Base-by-base conservation (phyloP, 2,113 vertebrate species). In the Pipa parva region DNA sequence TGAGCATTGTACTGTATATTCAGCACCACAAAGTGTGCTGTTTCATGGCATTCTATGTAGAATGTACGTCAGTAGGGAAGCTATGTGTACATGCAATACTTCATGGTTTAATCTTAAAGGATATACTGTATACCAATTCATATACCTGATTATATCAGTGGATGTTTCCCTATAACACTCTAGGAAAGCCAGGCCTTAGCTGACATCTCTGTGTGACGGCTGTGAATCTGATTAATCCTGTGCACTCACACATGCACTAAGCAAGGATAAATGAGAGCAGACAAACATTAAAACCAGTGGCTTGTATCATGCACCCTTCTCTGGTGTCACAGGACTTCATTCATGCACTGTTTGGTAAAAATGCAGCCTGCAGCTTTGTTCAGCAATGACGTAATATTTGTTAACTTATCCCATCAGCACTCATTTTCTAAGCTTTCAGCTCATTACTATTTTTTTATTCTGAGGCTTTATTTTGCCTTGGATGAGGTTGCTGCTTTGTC, bases 371-470 rank as follows among this genome's bases (percentile, higher is more conserved):
- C 15, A 8, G 64, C 26, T 37, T 37, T 22, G 39, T 42, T 42
- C 66, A 54, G 66, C 26, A 27, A 54, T 33, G 36, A 42, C 18
- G 45, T 28, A 36, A 68, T 68, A 50, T 67, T 67, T 68, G 48
- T 61, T 33, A 46, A 57, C 39, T 59, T 68, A 26, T 15, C 9
- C 45, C 50, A 50, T 54, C 66, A 31, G 18, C 26, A 13, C 36
- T 59, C 26, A 22, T 46, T 28, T 33, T 56, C 27, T 59, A 59
- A 51, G 54, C 55, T 60, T 46, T 42, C 22, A 5, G 25, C 18
- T 61, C 33, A 46, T 54, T n/a, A n/a, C n/a, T n/a, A n/a, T n/a
- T n/a, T n/a, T n/a, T 54, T 70, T 61, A 51, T 70, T 60, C 25
- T 25, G 45, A 29, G 25, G 49, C 42, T 61, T 54, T 45, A 49